Evolutionary conservation across 2,797 vertebrate species (phyloP), one percentile per base, ranked within the genome.

Genomic region (Spizella passerina): DNA sequence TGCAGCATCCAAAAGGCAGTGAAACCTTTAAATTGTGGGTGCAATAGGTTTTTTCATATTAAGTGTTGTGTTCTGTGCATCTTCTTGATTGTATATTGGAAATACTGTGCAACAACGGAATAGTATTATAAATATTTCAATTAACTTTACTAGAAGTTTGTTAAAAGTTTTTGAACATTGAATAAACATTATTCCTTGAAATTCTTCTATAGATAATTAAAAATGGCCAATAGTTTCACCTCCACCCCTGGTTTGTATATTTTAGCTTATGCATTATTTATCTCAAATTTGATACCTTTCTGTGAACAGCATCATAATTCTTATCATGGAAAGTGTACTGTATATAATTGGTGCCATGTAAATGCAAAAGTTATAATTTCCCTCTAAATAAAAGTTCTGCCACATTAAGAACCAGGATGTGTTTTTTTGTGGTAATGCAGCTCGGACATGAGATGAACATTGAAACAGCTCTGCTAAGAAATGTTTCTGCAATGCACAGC

Each of bases 331-430:
- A 98, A 98, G 98, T 98, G 98, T 99, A 98, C 97, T 99, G 98
- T 99, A 99, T 97, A 99, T 99, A 99, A 98, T 98, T 98, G 97
- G 98, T 99, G 98, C 99, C 98, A 98, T 99, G 98, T 99, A 98
- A 98, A 98, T 98, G 98, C 98, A 97, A 96, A 98, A 97, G 97
- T 96, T 98, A 98, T 98, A 98, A 98, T 98, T 99, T 98, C 98
- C 95, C 97, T 98, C 98, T 98, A 98, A 99, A 99, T 99, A 99
- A 98, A 99, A 97, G 76, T 83, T 97, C 96, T 96, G 96, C 94
- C 97, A 96, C 95, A 92, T 90, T 88, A 88, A 73, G 65, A 65
- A 44, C 34, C 64, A 81, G 46, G 59, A 65, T 59, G 73, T 41
- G 61, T 80, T 94, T 91, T 94, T 96, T 72, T 16, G 16, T 56